A percentile compares a stretch with the other conserved stretches of the same genome.
phyloP scores from a whole-genome alignment of 2,888 invertebrate genomes.

The Cepaea hortensis region DNA sequence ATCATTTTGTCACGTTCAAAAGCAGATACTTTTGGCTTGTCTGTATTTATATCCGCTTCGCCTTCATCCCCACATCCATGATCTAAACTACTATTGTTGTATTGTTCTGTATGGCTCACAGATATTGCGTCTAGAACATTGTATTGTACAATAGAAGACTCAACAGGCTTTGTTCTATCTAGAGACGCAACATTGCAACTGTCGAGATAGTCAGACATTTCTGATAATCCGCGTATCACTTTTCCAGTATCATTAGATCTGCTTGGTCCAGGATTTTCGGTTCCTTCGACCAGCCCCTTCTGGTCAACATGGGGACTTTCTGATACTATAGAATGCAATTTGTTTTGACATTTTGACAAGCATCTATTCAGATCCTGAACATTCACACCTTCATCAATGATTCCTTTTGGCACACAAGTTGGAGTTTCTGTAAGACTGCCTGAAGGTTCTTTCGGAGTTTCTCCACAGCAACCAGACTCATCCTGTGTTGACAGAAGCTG shows the following conservation, averaged over 20 bases:
- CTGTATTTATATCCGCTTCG: neutral
- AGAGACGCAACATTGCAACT: slow-evolving; percentile 17
- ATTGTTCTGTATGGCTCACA: neutral
- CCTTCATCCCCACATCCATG: neutral
- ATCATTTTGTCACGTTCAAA: no score
- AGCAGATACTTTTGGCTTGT: neutral
- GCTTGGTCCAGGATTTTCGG: neutral
- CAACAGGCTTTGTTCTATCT: neutral
- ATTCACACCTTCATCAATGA: no score
- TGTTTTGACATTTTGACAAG: neutral
- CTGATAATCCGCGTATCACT: slow-evolving; percentile 4
- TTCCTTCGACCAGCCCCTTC: no score
- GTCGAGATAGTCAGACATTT: neutral
- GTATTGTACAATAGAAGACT: neutral
- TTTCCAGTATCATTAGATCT: neutral
- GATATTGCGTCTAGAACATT: neutral
- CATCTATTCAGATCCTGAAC: neutral
- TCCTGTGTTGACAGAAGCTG: neutral
- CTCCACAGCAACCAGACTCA: neutral
- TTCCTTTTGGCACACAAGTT: neutral
- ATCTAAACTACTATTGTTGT: neutral
- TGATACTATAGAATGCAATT: no score
- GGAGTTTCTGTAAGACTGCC: neutral
- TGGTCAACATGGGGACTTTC: no score
- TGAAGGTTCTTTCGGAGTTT: neutral